Base-by-base conservation (phyloP, 2,113 vertebrate genomes). In the Manacus vitellinus region DNA sequence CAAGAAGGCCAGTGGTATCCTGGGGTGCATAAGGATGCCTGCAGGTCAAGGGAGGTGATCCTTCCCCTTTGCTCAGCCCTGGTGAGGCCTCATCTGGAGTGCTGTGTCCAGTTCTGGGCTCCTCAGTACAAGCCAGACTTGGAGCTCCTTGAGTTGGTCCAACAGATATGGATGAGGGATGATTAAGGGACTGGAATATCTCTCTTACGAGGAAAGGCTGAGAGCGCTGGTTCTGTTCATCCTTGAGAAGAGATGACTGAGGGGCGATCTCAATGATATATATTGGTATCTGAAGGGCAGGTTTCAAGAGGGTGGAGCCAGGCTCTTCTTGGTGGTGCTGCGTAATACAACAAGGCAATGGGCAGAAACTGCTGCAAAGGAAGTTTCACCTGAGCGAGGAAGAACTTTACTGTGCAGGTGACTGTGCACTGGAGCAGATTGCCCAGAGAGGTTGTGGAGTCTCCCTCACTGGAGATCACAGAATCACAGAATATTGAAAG, bases 281-380 rank as follows among this genome's bases (percentile, higher is more conserved):
- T 62, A n/a, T 16, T 20, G 20, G 10, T 62, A 6, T 20, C 19
- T 47, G 20, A 55, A 78, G 16, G n/a, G 2, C 33, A 8, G 8
- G 10, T 62, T 28, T 25, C 23, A 47, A 28, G n/a, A 54, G 19
- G 12, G 20, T 55, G n/a, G 5, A 20, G 16, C 6, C 16, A 63
- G 41, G 43, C 24, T 52, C 31, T 23, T 6, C 23, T 41, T 1
- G 0, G 3, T 55, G n/a, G 5, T 24, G 16, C 4, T 10, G 49
- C 43, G 25, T 20, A 80, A 31, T 2, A 43, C 21, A 6, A 13
- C 7, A 39, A 80, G 20, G 41, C 21, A n/a, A 58, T 58, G 33
- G 13, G 5, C 35, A 88, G 41, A 55, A 80, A 72, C 10, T 23
- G 25, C 25, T 80, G 25, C 12, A 43, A 8, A 33, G 8, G 10